Conservation (phyloP, 2,113 vertebrate species). For the Anseranas semipalmata region DNA sequence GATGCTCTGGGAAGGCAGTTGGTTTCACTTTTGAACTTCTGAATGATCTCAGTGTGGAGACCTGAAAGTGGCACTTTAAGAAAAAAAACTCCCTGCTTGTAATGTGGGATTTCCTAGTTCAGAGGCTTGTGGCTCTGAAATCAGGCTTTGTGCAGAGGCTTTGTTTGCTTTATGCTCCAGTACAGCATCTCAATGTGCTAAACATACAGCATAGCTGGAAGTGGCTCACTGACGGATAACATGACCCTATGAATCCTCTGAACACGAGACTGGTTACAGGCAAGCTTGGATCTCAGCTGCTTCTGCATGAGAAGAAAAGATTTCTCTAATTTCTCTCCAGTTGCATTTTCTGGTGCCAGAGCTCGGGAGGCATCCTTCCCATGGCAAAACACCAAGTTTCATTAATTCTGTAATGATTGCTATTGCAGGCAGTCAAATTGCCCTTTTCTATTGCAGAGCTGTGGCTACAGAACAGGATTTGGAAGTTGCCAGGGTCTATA, state of each 20-base stretch:
- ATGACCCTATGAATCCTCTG: not conserved
- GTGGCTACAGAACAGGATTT: not conserved
- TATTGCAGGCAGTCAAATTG: not conserved
- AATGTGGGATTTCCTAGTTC: not conserved
- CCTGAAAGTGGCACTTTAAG: not conserved
- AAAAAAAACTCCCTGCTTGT: not conserved
- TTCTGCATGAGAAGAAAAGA: not conserved
- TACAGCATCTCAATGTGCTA: not conserved
- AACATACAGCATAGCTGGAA: not conserved
- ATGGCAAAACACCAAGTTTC: not conserved
- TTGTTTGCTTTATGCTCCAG: not conserved
- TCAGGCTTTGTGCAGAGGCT: not conserved
- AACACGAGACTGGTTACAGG: not conserved
- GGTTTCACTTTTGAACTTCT: conserved; percentile 18
- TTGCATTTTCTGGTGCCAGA: not conserved
- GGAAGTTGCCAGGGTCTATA: not conserved
- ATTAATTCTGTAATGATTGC: not conserved
- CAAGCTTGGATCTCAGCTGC: not conserved
- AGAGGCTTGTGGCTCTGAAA: not conserved
- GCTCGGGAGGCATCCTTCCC: not conserved
- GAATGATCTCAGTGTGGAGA: not conserved
- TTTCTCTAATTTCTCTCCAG: not conserved
- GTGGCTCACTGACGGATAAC: not conserved
- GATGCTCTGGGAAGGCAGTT: not conserved
- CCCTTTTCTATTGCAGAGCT: not conserved